Evolutionary conservation across 2,113 vertebrate genomes (phyloP), one percentile per base, ranked within the genome.

Genomic region (Salvelinus sp.): DNA sequence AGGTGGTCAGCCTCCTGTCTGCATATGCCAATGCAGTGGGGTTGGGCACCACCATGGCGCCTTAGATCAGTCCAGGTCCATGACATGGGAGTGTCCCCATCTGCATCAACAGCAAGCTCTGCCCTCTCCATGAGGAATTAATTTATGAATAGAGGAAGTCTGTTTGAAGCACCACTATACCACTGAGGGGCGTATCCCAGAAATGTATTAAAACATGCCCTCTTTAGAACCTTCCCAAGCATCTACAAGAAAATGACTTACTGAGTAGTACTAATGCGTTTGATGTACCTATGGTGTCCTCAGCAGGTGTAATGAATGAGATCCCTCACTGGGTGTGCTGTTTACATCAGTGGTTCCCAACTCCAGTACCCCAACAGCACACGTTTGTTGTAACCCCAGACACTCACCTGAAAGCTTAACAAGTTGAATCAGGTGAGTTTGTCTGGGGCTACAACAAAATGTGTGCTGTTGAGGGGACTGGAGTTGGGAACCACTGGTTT

Each of bases 1-100:
- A 99, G 87, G 93, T 96, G 0, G 91, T 97, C 83, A 94, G 94
- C 74, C 90, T 99, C 89, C 82, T 99, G 79, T 96, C 96, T 0
- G 96, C 98, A 0, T 98, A 99, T 0, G 98, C 98, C 83, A 98
- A 96, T 0, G 98, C 97, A 0, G 95, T 97, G 28, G 98, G 98
- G 0, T 33, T 98, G 70, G 97, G 97, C 62, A 97, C 96, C 76
- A 98, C 96, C 0, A 96, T 95, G 74, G 94, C 78, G 9, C 86
- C 89, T 0, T 94, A 91, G 38, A 10, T 44, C 9, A 44, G 54
- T 20, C 54, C 54, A 57, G 54, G 20, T 20, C 54, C 50, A 54
- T 54, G 50, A 5, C 50, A 57, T 57, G 54, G 16, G 9, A 57
- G 54, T 57, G 54, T 6, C 54, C 50, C 18, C 18, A 57, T 57